A percentile compares a stretch with the other conserved stretches of the same genome.
phyloP scores from a whole-genome alignment of 2,113 vertebrate species.

The Ictalurus punctatus region DNA sequence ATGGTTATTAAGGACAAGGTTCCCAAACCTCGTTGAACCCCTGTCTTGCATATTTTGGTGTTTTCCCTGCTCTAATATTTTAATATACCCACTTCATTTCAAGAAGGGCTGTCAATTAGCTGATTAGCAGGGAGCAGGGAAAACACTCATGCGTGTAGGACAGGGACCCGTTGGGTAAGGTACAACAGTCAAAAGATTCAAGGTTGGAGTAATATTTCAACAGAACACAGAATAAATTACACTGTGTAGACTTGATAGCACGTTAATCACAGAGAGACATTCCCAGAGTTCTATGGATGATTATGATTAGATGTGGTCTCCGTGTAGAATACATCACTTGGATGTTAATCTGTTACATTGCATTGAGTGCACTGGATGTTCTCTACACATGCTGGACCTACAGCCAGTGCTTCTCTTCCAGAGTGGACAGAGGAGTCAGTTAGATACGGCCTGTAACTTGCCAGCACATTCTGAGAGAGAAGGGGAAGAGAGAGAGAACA shows the following conservation, averaged over 20 bases:
- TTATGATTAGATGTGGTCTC: not conserved
- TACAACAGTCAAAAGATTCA: not conserved
- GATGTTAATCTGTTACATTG: not conserved
- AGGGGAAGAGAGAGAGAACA: slow-evolving; percentile 6
- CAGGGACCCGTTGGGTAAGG: not conserved
- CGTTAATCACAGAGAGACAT: not conserved
- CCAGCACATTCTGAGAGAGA: slow-evolving; percentile 52
- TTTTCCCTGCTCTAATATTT: not conserved
- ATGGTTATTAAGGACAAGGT: not conserved
- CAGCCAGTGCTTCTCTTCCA: not conserved
- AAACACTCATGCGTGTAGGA: not conserved
- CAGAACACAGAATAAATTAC: not conserved
- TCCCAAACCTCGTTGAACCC: not conserved
- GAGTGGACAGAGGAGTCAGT: slow-evolving; percentile 57
- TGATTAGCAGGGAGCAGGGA: not conserved
- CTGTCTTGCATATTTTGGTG: not conserved
- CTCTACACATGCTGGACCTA: not conserved
- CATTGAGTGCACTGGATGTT: not conserved
- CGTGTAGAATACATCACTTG: not conserved
- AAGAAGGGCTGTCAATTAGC: not conserved
- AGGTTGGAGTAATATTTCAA: not conserved
- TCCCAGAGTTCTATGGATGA: not conserved
- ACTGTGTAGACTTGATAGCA: not conserved
- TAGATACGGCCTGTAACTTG: slow-evolving; percentile 57
- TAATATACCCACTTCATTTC: not conserved